Evolutionary conservation across 2,888 invertebrate species (phyloP).

Genomic region (Liopterus haemorrhoidalis): DNA sequence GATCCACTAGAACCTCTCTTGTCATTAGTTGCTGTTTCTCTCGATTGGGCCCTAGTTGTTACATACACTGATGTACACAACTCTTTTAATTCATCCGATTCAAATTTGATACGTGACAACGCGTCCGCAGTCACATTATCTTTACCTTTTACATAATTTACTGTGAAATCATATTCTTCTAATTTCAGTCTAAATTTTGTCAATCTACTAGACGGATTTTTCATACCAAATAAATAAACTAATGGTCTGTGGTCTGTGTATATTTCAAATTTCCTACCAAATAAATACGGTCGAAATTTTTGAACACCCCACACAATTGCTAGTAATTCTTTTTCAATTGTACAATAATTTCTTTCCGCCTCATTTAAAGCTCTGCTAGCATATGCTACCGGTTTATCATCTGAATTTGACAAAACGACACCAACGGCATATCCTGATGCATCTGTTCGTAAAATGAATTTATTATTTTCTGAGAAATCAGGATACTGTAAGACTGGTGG

Average conservation of each 20-base stretch:
- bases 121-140: conserved; percentile 24
- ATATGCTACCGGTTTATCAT: conserved; percentile 19
- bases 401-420: conserved; percentile 12
- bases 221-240: conserved; percentile 10
- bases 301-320: conserved; percentile 6
- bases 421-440: conserved; percentile 15
- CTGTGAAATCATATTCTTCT: conserved; percentile 30
- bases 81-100: background rate
- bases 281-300: conserved; percentile 13
- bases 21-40: background rate
- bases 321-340: conserved; percentile 28
- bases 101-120: conserved; percentile 10
- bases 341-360: conserved; percentile 30
- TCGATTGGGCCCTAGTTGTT: background rate
- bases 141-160: conserved; percentile 30
- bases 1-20: too few relatives aligned
- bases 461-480: conserved; percentile 9
- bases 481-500: conserved; percentile 18
- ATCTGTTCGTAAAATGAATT: conserved; percentile 21
- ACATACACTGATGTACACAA: background rate
- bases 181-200: conserved; percentile 32
- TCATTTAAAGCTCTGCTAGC: conserved; percentile 28
- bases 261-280: conserved; percentile 7
- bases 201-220: conserved; percentile 28
- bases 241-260: conserved; percentile 10